Evolutionary conservation across 2,888 invertebrate species (phyloP).

Genomic region (Hybos culiciformis): DNA sequence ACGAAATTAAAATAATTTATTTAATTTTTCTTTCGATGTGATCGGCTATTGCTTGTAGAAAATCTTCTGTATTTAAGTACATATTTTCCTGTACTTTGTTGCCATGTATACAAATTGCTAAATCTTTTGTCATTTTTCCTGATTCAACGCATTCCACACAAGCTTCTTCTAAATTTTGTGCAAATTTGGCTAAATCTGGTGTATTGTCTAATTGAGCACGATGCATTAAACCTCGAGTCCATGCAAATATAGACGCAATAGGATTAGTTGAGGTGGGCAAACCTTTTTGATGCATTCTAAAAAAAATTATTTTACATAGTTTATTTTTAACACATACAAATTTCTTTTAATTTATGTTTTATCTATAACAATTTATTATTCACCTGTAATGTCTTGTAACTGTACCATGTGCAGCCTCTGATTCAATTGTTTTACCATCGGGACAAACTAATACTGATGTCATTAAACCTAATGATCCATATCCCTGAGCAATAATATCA

Average conservation of each 20-base stretch:
- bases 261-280: conserved; percentile 80
- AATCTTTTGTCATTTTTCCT: conserved; percentile 80
- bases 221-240: conserved; percentile 75
- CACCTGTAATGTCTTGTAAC: conserved; percentile 74
- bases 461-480: conserved; percentile 81
- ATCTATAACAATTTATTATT: conserved; percentile 1
- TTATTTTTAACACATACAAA: conserved; percentile 25
- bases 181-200: conserved; percentile 57
- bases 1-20: no score
- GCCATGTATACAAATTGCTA: conserved; percentile 77
- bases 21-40: conserved; percentile 44
- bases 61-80: conserved; percentile 75
- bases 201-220: conserved; percentile 70
- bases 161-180: conserved; percentile 58
- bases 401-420: conserved; percentile 87
- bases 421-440: conserved; percentile 69
- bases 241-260: conserved; percentile 82
- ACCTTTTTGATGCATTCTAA: conserved; percentile 71
- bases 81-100: conserved; percentile 65
- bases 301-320: conserved; percentile 28
- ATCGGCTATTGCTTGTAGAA: conserved; percentile 66
- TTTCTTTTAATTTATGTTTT: background rate
- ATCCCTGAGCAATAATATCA: conserved; percentile 70
- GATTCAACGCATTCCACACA: conserved; percentile 71
- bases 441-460: conserved; percentile 82